phyloP scores from a whole-genome alignment of 2,113 vertebrate genomes.

The Rhinolophus ferrumequinum region DNA sequence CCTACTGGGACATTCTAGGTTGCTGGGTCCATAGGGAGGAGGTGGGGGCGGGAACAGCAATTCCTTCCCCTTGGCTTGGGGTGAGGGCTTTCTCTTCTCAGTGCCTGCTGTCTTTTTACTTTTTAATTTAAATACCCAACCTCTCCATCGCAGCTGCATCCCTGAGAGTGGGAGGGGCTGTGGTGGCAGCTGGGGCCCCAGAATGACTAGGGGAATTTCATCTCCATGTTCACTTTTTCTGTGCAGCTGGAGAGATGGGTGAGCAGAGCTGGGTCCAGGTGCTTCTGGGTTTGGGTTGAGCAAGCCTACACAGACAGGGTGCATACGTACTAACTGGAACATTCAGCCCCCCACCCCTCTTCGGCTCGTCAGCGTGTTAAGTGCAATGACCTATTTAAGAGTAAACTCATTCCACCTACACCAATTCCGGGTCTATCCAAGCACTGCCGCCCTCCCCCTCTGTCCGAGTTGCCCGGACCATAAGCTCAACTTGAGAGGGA shows the following conservation, averaged over 20 bases:
- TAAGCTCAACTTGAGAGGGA: conserved; percentile 26
- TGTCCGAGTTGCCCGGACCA: not conserved
- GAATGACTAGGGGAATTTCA: not conserved
- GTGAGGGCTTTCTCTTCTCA: conserved; percentile 77
- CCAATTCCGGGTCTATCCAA: not conserved
- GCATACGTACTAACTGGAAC: not conserved
- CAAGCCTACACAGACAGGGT: not conserved
- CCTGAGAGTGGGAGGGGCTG: not conserved
- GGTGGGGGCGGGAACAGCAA: conserved; percentile 20
- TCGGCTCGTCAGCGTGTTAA: not conserved
- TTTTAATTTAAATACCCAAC: conserved; percentile 83
- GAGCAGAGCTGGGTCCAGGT: conserved; percentile 35
- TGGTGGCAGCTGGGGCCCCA: not conserved
- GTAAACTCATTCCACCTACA: conserved; percentile 49
- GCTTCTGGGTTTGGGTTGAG: conserved; percentile 52
- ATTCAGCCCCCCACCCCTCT: not conserved
- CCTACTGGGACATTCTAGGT: conserved; percentile 40
- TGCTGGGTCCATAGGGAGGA: conserved; percentile 57
- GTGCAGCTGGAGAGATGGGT: conserved; percentile 33
- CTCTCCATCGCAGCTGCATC: conserved; percentile 52
- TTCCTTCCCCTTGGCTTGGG: conserved; percentile 63
- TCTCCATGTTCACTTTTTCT: conserved; percentile 52
- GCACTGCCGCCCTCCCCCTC: not conserved
- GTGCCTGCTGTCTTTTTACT: conserved; percentile 84
- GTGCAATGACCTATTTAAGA: conserved; percentile 78